phyloP scores from a whole-genome alignment of 1,140 invertebrate genomes.

The Brachionus sp. region DNA sequence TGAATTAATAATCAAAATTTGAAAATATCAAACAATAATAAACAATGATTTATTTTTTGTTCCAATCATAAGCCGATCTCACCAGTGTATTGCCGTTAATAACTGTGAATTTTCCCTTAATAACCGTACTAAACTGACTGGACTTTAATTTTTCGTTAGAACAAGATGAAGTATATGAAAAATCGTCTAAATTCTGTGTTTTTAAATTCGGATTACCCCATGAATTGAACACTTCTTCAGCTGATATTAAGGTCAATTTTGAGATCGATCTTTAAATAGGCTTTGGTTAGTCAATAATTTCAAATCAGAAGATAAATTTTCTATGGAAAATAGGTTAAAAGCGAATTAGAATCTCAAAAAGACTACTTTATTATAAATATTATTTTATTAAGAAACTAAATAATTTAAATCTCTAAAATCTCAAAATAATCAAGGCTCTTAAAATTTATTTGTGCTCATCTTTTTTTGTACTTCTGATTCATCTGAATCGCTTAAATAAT shows the following conservation, averaged over 20 bases:
- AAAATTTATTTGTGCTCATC: neutral
- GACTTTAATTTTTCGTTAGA: conserved; percentile 32
- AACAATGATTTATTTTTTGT: conserved; percentile 15
- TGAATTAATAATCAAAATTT: neutral
- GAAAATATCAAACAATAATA: neutral
- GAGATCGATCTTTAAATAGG: conserved; percentile 37
- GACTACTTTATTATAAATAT: conserved; percentile 12
- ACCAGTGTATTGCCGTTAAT: conserved; percentile 12
- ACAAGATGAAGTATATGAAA: neutral
- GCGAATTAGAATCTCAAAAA: neutral
- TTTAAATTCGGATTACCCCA: conserved; percentile 6
- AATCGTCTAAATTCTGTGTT: neutral
- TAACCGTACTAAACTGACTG: conserved; percentile 20
- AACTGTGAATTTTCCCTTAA: conserved; percentile 32
- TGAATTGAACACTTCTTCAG: conserved; percentile 25
- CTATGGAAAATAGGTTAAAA: neutral
- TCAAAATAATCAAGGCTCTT: neutral
- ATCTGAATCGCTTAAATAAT: neutral
- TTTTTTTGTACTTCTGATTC: neutral
- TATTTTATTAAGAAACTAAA: neutral
- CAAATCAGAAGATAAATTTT: neutral
- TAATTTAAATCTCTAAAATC: conserved; percentile 29
- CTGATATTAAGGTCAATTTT: conserved; percentile 15
- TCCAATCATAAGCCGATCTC: conserved; percentile 37
- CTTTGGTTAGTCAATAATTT: neutral